Evolutionary conservation across 2,797 vertebrate genomes (phyloP), one percentile per base, ranked within the genome.

Genomic region (Eulemur mongoz): DNA sequence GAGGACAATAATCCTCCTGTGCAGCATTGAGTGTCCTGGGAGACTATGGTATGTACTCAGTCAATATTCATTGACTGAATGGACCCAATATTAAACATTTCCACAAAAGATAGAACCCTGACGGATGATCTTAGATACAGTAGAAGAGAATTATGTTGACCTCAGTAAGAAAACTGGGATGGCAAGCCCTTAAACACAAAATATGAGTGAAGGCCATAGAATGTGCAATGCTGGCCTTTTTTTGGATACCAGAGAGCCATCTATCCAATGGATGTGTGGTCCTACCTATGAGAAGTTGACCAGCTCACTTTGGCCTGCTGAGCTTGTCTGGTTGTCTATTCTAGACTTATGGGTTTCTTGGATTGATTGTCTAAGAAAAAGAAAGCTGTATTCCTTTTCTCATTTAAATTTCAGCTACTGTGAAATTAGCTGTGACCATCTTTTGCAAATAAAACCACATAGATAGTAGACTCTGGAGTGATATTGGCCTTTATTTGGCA

Each of bases 401-500:
- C 86, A 75, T 93, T 97, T 94, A 57, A 93, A 76, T 94, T 96
- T 96, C 38, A 96, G 93, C 87, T 96, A 95, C 93, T 92, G 35
- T 97, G 78, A 97, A 96, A 95, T 86, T 93, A 92, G 61, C 81
- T 48, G n/a, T 72, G 84, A 89, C 91, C 73, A 67, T 92, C 57
- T 73, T 95, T 96, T 96, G 40, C 82, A 89, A 96, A 88, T 52
- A 67, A 91, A 96, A 87, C 85, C 94, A 12, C 3, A 1, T 50
- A 87, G 89, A 92, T 72, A 82, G 63, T 40, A 72, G 65, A 38
- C 22, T 86, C 78, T 61, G 38, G 63, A 85, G 52, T 94, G 91
- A 88, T 72, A 61, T 18, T 85, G 87, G 84, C 59, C 48, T 94
- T 94, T 63, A 22, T 52, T 78, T 96, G 91, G 94, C 82, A 94